These are phyloP conservation scores for Taxidea taxus DNA, from an alignment of 2,113 vertebrate genomes.

Conservation along the genomic window DNA sequence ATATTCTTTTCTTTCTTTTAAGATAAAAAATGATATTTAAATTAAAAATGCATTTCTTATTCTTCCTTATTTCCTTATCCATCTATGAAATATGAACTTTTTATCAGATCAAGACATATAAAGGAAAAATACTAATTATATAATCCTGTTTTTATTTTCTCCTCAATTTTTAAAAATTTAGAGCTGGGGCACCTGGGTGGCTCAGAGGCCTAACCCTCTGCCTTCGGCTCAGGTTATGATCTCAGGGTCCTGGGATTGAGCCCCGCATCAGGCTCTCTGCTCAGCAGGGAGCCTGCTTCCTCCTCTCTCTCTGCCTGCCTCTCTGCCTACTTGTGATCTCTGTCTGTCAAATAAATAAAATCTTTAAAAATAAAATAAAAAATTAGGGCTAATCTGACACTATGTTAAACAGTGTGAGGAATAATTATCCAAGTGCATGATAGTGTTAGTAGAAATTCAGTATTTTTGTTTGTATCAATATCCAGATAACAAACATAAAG, in stretches of 20 bases:
- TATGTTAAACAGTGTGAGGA: background rate
- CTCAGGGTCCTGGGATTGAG: no score
- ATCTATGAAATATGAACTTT: background rate
- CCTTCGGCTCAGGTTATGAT: no score
- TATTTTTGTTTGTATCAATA: background rate
- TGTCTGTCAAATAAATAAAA: no score
- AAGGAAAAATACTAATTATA: background rate
- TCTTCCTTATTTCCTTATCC: background rate
- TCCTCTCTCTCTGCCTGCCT: no score
- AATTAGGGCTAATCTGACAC: background rate
- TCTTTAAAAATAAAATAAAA: background rate
- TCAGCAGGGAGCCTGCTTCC: no score
- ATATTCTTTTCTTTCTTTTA: background rate
- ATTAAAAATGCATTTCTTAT: background rate
- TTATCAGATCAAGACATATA: background rate
- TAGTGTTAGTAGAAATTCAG: background rate
- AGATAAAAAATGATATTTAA: background rate
- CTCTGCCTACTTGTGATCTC: no score
- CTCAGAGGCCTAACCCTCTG: no score
- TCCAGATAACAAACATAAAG: background rate
- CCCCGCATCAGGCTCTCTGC: no score
- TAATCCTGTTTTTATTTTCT: background rate
- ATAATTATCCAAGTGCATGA: background rate
- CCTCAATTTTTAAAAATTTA: background rate
- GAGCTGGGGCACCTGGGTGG: no score